These are phyloP conservation scores for Hippocampus mohnikei DNA, from an alignment of 2,113 vertebrate genomes.

Conservation along the genomic window DNA sequence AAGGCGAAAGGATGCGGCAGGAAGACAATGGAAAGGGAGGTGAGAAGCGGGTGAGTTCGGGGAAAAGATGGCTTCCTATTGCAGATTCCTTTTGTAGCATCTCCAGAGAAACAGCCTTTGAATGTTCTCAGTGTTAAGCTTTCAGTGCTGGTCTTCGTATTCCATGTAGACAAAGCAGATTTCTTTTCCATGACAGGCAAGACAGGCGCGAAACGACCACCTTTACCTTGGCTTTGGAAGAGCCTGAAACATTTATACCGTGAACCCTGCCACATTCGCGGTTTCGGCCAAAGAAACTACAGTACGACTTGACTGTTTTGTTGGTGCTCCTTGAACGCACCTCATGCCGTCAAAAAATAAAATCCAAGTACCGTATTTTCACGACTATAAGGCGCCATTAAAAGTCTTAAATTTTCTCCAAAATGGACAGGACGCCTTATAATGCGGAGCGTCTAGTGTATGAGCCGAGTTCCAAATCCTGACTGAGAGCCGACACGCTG, in stretches of 20 bases:
- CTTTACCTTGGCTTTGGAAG: neutral
- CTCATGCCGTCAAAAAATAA: too few relatives aligned
- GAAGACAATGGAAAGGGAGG: constrained; percentile 29
- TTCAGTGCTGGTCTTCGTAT: neutral
- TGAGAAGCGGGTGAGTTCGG: constrained; percentile 11
- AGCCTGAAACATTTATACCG: neutral
- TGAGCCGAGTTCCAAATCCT: too few relatives aligned
- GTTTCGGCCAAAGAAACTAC: neutral
- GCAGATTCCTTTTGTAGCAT: constrained; percentile 29
- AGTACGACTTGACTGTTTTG: too few relatives aligned
- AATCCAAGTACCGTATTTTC: too few relatives aligned
- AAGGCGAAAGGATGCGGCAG: constrained; percentile 19
- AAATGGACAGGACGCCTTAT: too few relatives aligned
- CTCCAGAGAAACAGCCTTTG: constrained; percentile 19
- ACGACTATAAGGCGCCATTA: too few relatives aligned
- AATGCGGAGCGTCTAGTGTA: too few relatives aligned
- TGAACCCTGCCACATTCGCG: neutral
- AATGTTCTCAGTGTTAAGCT: neutral
- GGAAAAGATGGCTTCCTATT: constrained; percentile 19
- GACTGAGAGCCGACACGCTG: too few relatives aligned
- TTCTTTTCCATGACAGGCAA: neutral
- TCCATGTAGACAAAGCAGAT: neutral
- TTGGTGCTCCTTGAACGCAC: too few relatives aligned
- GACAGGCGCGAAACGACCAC: neutral
- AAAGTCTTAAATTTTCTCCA: too few relatives aligned